phyloP scores from a whole-genome alignment of 2,888 invertebrate genomes.

The Crocallis elinguaria region DNA sequence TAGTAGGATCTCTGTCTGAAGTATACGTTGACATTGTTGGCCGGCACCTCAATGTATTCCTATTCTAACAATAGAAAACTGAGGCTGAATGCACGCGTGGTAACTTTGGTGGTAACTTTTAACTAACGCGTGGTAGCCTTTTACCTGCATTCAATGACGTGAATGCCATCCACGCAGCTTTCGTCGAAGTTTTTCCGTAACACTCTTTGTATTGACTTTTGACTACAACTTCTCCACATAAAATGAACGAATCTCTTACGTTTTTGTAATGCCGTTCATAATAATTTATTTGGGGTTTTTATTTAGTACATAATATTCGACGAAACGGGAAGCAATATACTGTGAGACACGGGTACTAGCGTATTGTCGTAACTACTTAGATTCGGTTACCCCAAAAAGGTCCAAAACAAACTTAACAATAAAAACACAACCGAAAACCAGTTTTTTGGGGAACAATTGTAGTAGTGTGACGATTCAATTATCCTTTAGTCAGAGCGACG shows the following conservation, averaged over 20 bases:
- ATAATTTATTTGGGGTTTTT: too few species aligned
- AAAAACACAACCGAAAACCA: conserved; percentile 42
- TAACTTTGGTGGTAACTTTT: conserved; percentile 58
- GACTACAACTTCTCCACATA: neutral
- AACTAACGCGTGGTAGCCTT: conserved; percentile 53
- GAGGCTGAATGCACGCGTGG: conserved; percentile 42
- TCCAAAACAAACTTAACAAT: conserved; percentile 32
- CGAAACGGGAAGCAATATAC: too few species aligned
- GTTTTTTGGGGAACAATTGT: conserved; percentile 46
- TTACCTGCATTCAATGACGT: conserved; percentile 47
- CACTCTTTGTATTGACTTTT: neutral
- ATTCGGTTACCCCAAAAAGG: conserved; percentile 26
- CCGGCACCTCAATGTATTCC: conserved; percentile 15
- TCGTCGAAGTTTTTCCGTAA: conserved; percentile 12
- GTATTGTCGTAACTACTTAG: conserved; percentile 18
- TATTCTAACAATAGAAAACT: conserved; percentile 24
- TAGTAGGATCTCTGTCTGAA: conserved; percentile 17
- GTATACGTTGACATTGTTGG: conserved; percentile 28
- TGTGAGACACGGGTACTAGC: neutral
- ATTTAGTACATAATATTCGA: too few species aligned
- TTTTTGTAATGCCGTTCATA: too few species aligned
- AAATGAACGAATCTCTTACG: too few species aligned
- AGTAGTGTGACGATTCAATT: conserved; percentile 74
- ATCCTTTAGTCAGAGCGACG: conserved; percentile 67
- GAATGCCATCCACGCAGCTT: conserved; percentile 34